Base-by-base conservation (phyloP, 2,113 vertebrate species). In the Columbina picui region DNA sequence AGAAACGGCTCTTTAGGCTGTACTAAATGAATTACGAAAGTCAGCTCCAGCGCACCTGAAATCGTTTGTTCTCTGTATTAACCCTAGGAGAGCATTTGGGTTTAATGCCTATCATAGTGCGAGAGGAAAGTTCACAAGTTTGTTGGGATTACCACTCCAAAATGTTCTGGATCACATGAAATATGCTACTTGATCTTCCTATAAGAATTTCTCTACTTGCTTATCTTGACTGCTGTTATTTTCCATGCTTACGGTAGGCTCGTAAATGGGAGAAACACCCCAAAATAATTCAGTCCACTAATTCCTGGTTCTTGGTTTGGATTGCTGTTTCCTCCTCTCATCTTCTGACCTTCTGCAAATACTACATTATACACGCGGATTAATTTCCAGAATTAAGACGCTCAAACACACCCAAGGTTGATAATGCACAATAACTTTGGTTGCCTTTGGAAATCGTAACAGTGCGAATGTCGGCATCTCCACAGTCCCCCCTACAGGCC, bases 1-100 rank as follows among this genome's bases (percentile, higher is more conserved):
- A 43, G 56, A 50, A 70, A 73, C 67, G 25, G 68, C 93, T 96
- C 93, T 91, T 22, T 4, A 91, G 94, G 96, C 91, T 21, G 26
- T 7, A 4, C 36, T 47, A 10, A 43, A 16, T 7, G 4, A 50
- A 65, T 45, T 34, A 22, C 7, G 29, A 49, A 38, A 89, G 63
- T 6, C 74, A 30, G 47, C 86, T 70, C 26, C 10, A 2, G 30
- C 11, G 43, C 17, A 8, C 52, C 79, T 41, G n/a, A n/a, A 73
- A 13, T 34, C 45, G 49, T 38, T 4, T 11, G 38, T 55, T 90
- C 15, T 0, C 63, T 45, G 36, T 7, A 9, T 19, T 19, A 12
- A 6, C 71, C 6, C 0, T 0, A 8, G 25, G 30, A 20, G 14
- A 63, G 15, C 7, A 2, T 61, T 50, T 71, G 53, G 36, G 27